A percentile compares a stretch with the other conserved stretches of the same genome.
Conservation (phyloP, 2,113 vertebrate species). For the Psilopogon haemacephalus region DNA sequence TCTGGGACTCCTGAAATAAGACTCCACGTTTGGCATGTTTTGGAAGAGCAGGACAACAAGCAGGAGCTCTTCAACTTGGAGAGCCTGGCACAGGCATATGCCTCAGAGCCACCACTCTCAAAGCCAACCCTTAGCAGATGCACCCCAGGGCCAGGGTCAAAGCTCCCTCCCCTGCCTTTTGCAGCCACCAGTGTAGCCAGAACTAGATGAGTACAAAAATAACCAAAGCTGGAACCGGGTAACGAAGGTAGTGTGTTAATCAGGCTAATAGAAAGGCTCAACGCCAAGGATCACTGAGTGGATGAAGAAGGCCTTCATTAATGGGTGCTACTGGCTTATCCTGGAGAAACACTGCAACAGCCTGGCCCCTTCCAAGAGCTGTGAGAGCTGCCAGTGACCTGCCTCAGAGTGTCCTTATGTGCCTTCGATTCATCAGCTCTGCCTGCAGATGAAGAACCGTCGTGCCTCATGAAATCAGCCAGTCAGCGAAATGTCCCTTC, state of each 20-base stretch:
- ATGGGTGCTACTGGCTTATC: constrained; percentile 19
- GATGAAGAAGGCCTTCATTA: background rate
- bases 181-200: background rate
- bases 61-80: background rate
- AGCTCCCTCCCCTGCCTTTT: background rate
- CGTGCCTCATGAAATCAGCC: background rate
- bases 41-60: background rate
- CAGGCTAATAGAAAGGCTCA: constrained; percentile 3
- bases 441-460: background rate
- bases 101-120: background rate
- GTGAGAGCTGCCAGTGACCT: background rate
- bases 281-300: background rate
- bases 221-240: background rate
- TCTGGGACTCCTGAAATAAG: background rate
- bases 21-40: accelerated
- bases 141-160: background rate
- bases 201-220: background rate
- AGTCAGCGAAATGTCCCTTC: background rate
- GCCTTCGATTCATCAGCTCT: constrained; percentile 3
- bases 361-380: background rate
- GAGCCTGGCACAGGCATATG: accelerated
- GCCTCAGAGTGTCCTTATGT: background rate
- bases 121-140: background rate
- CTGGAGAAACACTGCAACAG: background rate
- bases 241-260: background rate